Evolutionary conservation across 1,140 invertebrate genomes (phyloP), one percentile per base, ranked within the genome.

Genomic region (Zaprionus ornatus): DNA sequence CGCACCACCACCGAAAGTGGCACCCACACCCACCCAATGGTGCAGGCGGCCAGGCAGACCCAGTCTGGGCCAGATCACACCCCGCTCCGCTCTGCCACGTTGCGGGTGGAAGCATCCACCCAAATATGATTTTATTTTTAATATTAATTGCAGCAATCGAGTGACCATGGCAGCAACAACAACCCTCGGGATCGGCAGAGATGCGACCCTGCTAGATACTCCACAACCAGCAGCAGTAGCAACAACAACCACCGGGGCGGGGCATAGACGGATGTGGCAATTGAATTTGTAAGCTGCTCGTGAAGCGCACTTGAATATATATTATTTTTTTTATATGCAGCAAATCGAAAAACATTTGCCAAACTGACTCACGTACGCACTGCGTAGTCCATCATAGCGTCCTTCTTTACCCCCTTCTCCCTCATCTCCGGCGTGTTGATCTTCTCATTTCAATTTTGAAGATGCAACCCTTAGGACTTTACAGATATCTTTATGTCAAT

Each of bases 71-170:
- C 40, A 57, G 76, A 74, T 69, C 70, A 68, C 75, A 74, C 42
- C 70, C 64, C 32, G 27, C 21, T 23, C 79, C 63, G 45, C 37
- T 15, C 37, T 1, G 13, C 37, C 5, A 60, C n/a, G 40, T 17
- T 45, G n/a, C n/a, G 35, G 67, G 64, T 54, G 62, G 40, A 56
- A 74, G 64, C 75, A 74, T 69, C 75, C 71, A 68, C 64, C 64
- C 19, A 74, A 42, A 75, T 85, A 82, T 76, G 74, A 81, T 82
- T 85, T 82, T 56, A 90, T 85, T 90, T 88, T 90, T 85, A 88
- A 81, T 90, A 90, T 90, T 90, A 88, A 88, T 88, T 90, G 84
- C 85, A 81, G 84, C 74, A 88, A 87, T 87, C 80, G 84, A 88
- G 75, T 88, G 85, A 82, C 85, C 84, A 88, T 74, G 77, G 66